Evolutionary conservation across 2,797 vertebrate species (phyloP), one percentile per base, ranked within the genome.

Genomic region (Astyanax mexicanus): DNA sequence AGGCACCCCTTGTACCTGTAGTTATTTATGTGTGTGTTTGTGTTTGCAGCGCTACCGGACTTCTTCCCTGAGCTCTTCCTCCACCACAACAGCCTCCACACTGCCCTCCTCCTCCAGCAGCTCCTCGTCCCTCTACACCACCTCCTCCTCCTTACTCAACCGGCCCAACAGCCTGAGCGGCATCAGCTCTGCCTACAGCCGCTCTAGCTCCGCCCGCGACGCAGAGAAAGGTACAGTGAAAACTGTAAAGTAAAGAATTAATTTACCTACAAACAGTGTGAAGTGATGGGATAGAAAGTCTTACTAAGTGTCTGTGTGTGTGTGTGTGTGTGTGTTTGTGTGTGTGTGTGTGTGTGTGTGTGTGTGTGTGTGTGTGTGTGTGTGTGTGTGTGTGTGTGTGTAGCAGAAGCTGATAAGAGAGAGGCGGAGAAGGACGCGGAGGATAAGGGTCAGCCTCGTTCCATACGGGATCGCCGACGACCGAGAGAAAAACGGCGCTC

Each of bases 401-500:
- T n/a, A 11, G 82, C 88, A 99, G 97, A 98, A 84, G 85, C 85
- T 3, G 95, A 96, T 81, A 95, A 91, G 86, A 96, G 90, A 90
- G 97, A 98, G 80, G 96, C 98, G n/a, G 97, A 99, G 79, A 98
- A 94, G 83, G 98, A 99, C 35, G 93, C 92, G 6, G 97, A 99
- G 84, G 96, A 99, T 91, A 98, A 96, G 90, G 96, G 95, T 81
- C 97, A 99, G 78, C 85, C 96, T 38, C 97, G 97, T 87, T 96
- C 98, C 85, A 96, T 98, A 91, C 92, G 98, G 86, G 98, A 98
- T 85, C 95, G 98, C 84, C 88, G 98, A 84, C 93, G 98, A 85
- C 98, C 98, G 60, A 95, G 98, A 84, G 98, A 99, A 89, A 99
- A 99, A 85, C 94, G 98, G 77, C 95, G 98, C 82, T 97, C 97